These are phyloP conservation scores for Sylvietta virens DNA, from an alignment of 2,113 vertebrate genomes.

Conservation along the genomic window DNA sequence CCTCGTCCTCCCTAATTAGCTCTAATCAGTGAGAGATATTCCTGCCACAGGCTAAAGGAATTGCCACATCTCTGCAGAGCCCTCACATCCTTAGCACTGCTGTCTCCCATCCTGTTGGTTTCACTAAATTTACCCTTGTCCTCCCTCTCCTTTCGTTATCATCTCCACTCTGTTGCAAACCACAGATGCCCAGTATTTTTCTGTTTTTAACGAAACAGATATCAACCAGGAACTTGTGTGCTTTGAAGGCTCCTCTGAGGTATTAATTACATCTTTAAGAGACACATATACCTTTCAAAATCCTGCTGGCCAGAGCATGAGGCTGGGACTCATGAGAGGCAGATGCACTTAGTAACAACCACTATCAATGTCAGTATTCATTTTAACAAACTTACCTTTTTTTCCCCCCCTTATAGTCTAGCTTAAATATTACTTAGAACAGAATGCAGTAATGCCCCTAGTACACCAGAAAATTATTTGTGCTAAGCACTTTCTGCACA, in stretches of 20 bases:
- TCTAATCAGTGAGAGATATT: constrained; percentile 16
- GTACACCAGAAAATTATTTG: neutral
- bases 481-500: neutral
- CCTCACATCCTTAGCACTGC: neutral
- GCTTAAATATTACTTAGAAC: neutral
- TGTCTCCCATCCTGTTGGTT: neutral
- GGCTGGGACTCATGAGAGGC: neutral
- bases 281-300: neutral
- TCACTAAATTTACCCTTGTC: neutral
- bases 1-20: neutral
- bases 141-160: neutral
- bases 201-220: neutral
- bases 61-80: neutral
- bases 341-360: neutral
- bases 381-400: neutral
- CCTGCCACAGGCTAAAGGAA: constrained; percentile 12
- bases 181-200: neutral
- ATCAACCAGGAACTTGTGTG: neutral
- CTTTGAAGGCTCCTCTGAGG: neutral
- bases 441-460: neutral
- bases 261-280: neutral
- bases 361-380: neutral
- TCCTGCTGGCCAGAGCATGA: neutral
- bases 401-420: neutral
- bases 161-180: neutral